A percentile compares a stretch with the other conserved stretches of the same genome.
Evolutionary conservation across 2,113 vertebrate genomes (phyloP).

Genomic region (Antechinus stuartii): DNA sequence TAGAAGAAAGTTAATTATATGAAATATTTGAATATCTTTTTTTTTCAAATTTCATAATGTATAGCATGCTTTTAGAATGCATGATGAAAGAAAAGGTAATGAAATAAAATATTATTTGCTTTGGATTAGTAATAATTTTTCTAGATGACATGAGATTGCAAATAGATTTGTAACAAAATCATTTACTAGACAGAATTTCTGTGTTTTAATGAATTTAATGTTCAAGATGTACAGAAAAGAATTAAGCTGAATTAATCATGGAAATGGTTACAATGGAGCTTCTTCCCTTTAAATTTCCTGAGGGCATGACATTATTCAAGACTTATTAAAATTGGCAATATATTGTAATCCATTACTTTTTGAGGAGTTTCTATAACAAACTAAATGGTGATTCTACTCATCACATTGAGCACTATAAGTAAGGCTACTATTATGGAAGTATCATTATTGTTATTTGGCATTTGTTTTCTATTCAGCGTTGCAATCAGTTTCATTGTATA

Average conservation of each 20-base stretch:
- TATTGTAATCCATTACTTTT: background rate
- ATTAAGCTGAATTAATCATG: background rate
- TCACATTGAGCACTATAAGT: background rate
- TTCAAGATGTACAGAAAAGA: background rate
- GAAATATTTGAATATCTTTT: background rate
- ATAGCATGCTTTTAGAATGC: background rate
- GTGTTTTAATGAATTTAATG: background rate
- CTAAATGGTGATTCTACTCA: background rate
- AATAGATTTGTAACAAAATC: background rate
- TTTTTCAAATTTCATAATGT: background rate
- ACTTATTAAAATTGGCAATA: background rate
- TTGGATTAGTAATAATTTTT: background rate
- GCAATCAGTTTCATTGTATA: background rate
- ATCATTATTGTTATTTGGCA: background rate
- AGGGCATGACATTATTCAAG: background rate
- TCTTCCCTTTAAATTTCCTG: background rate
- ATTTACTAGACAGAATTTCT: background rate
- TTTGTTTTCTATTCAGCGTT: background rate
- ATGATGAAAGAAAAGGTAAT: background rate
- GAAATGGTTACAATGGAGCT: background rate
- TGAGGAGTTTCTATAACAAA: background rate
- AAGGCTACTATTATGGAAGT: background rate
- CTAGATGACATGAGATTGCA: background rate
- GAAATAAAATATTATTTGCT: background rate
- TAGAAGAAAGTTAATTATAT: background rate